A percentile compares a stretch with the other conserved stretches of the same genome.
phyloP scores from a whole-genome alignment of 1,140 invertebrate species.

The Macrocentrus cingulum region DNA sequence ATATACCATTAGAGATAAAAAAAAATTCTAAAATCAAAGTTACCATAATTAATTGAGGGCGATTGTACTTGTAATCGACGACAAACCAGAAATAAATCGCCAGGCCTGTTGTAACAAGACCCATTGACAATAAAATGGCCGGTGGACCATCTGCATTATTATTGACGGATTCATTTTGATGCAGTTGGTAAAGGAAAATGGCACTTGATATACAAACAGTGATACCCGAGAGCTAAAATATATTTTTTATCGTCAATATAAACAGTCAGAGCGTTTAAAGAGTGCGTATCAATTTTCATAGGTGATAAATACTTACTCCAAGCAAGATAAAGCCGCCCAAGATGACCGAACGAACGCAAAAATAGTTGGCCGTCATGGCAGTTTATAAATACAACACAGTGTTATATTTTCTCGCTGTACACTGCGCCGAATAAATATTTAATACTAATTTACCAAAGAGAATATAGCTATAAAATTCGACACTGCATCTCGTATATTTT shows the following conservation, averaged over 20 bases:
- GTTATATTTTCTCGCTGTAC: too few relatives aligned
- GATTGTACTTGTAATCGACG: constrained; percentile 55
- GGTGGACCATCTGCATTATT: constrained; percentile 55
- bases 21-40: constrained; percentile 22
- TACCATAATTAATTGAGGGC: constrained; percentile 57
- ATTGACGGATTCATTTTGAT: constrained; percentile 54
- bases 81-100: constrained; percentile 61
- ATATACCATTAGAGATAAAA: constrained; percentile 23
- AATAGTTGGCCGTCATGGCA: constrained; percentile 5
- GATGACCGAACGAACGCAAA: constrained; percentile 43
- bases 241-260: not conserved
- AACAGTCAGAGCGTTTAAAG: not conserved
- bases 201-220: constrained; percentile 55
- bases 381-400: constrained; percentile 18
- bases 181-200: constrained; percentile 59
- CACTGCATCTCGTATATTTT: too few relatives aligned
- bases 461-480: too few relatives aligned
- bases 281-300: not conserved
- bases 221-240: constrained; percentile 59
- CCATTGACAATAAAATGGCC: constrained; percentile 56
- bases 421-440: too few relatives aligned
- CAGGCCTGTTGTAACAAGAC: constrained; percentile 57
- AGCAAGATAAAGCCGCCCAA: constrained; percentile 38
- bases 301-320: constrained; percentile 40
- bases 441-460: too few relatives aligned